These are phyloP conservation scores for Henricia sp. DNA, from an alignment of 53 echinoderm and acorn worm species.

Conservation along the genomic window DNA sequence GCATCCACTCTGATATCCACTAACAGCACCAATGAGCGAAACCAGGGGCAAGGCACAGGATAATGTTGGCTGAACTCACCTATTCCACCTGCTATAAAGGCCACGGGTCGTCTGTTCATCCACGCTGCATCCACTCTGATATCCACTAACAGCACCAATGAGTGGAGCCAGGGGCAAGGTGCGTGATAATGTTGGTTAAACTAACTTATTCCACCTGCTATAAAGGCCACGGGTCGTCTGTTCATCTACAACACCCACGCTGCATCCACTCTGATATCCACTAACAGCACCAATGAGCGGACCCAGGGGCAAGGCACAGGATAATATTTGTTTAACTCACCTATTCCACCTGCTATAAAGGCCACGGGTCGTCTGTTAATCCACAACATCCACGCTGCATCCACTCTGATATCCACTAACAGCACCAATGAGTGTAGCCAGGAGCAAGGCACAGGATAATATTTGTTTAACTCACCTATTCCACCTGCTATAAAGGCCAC, in stretches of 20 bases:
- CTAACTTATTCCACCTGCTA: conserved; percentile 87
- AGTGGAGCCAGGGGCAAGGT: conserved; percentile 91
- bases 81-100: conserved; percentile 82
- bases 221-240: conserved; percentile 84
- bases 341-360: conserved; percentile 84
- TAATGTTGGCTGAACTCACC: too few species aligned
- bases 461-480: conserved; percentile 95
- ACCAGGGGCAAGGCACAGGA: conserved; percentile 91
- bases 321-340: too few species aligned
- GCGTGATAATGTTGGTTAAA: too few species aligned
- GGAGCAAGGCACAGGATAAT: conserved; percentile 90
- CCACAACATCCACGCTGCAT: conserved; percentile 91
- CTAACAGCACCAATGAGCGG: conserved; percentile 82
- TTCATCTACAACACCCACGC: conserved; percentile 94
- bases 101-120: conserved; percentile 93
- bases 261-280: conserved; percentile 89
- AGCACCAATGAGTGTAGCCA: conserved; percentile 88
- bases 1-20: conserved; percentile 90
- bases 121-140: conserved; percentile 90
- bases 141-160: conserved; percentile 81
- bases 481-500: conserved; percentile 80
- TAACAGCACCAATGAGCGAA: conserved; percentile 81
- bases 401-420: conserved; percentile 84
- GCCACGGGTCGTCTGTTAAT: conserved; percentile 92
- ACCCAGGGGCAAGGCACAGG: conserved; percentile 88